Conservation (phyloP, 2,797 vertebrate genomes). For the Chelon labrosus region DNA sequence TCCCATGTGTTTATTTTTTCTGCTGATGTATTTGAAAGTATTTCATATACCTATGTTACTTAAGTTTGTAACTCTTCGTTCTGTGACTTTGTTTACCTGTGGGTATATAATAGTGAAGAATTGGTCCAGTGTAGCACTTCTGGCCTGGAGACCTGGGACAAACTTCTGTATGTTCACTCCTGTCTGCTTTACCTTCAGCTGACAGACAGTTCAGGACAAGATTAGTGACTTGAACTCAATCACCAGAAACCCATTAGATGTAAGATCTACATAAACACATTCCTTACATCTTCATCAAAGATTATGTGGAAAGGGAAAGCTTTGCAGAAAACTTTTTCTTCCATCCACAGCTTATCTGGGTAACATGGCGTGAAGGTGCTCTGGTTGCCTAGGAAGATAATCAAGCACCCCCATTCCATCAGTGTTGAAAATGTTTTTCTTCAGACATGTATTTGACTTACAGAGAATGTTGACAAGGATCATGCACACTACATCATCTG, state of each 20-base stretch:
- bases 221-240: neutral
- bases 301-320: slow-evolving; percentile 85
- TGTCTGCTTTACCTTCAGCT: slow-evolving; percentile 84
- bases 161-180: slow-evolving; percentile 88
- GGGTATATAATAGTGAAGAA: slow-evolving; percentile 85
- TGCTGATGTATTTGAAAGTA: too few relatives aligned
- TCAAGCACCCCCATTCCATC: neutral
- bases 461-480: neutral
- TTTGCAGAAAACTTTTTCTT: slow-evolving; percentile 82
- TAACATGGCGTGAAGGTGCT: slow-evolving; percentile 77
- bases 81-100: slow-evolving; percentile 61
- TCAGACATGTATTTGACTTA: neutral
- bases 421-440: neutral
- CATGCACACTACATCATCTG: neutral
- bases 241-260: too few relatives aligned
- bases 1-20: too few relatives aligned
- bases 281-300: slow-evolving; percentile 84
- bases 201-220: neutral
- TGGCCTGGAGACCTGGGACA: slow-evolving; percentile 77
- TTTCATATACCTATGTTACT: too few relatives aligned
- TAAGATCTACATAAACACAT: neutral
- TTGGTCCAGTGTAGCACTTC: slow-evolving; percentile 73
- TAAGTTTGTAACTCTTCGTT: too few relatives aligned
- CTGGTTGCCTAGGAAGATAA: slow-evolving; percentile 59
- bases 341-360: slow-evolving; percentile 82